Evolutionary conservation across 1,140 invertebrate genomes (phyloP).

Genomic region (Asobara japonica): DNA sequence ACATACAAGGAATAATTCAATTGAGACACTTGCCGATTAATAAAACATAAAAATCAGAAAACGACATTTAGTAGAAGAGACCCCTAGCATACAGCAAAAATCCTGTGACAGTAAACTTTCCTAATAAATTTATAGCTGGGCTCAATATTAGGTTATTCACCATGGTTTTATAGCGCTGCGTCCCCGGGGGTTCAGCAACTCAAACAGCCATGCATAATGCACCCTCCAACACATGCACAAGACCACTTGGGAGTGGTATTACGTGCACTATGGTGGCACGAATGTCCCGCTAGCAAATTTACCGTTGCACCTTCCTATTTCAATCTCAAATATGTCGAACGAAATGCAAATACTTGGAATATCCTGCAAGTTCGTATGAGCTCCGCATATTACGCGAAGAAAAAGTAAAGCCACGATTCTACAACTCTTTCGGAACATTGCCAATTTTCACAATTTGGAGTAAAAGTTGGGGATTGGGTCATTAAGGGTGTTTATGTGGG

Average conservation of each 20-base stretch:
- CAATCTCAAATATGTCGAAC: not conserved
- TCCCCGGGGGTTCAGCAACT: not conserved
- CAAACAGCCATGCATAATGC: not conserved
- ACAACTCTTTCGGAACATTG: too few species aligned
- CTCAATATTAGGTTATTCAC: not conserved
- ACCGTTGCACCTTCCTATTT: conserved; percentile 1
- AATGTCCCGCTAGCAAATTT: not conserved
- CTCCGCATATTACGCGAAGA: too few species aligned
- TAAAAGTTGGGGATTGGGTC: too few species aligned
- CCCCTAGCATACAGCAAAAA: too few species aligned
- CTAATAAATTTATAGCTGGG: not conserved
- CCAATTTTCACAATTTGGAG: too few species aligned
- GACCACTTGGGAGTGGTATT: not conserved
- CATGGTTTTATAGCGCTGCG: not conserved
- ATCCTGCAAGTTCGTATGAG: not conserved
- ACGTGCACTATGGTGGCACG: not conserved
- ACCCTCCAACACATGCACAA: not conserved
- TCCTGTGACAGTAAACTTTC: too few species aligned
- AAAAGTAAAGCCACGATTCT: too few species aligned
- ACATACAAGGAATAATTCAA: too few species aligned
- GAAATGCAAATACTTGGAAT: not conserved
- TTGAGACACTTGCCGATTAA: too few species aligned
- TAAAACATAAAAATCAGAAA: too few species aligned
- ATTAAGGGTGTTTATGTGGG: too few species aligned
- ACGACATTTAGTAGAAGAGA: too few species aligned